Base-by-base conservation (phyloP, 1,140 invertebrate genomes). In the Drosophila funebris region DNA sequence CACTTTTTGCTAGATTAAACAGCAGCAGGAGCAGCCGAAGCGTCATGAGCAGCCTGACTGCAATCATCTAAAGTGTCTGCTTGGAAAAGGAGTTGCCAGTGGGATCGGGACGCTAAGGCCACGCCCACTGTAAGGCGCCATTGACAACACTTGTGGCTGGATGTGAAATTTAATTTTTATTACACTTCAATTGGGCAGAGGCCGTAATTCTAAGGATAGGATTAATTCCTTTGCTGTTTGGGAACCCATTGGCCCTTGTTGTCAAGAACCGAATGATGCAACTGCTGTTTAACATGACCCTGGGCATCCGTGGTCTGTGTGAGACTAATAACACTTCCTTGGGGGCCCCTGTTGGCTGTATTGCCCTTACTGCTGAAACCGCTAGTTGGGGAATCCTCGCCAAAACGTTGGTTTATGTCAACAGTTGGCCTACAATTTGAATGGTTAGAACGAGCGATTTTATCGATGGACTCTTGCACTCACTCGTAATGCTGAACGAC, bases 1-100 rank as follows among this genome's bases (percentile, higher is more conserved):
- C 67, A 67, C 72, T 78, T 64, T 66, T 70, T 72, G 83, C 71
- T 39, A 78, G 54, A 85, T 87, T 72, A 67, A 81, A 74, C 29
- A 46, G 20, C 44, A 48, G n/a, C 44, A 52, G 14, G 14, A 16
- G 14, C 14, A 41, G 4, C 4, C 13, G 13, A 4, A 41, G 37
- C 14, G 9, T 11, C n/a, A 33, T 4, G 24, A 27, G 20, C 16
- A 36, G 18, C 4, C 16, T 43, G 54, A 39, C 54, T 73, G 78
- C 83, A 87, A 87, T 87, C 83, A 88, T 57, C 68, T 76, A 88
- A 72, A 88, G 83, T 88, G 82, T 57, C 50, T 57, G 27, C 14
- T 8, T 37, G 20, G 5, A 11, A 8, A n/a, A 20, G 9, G 13
- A 62, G 22, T 43, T 43, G 8, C 16, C 43, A 39, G 33, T 24